Conservation (phyloP, 2,888 invertebrate species). For the Odontomyia ornata region DNA sequence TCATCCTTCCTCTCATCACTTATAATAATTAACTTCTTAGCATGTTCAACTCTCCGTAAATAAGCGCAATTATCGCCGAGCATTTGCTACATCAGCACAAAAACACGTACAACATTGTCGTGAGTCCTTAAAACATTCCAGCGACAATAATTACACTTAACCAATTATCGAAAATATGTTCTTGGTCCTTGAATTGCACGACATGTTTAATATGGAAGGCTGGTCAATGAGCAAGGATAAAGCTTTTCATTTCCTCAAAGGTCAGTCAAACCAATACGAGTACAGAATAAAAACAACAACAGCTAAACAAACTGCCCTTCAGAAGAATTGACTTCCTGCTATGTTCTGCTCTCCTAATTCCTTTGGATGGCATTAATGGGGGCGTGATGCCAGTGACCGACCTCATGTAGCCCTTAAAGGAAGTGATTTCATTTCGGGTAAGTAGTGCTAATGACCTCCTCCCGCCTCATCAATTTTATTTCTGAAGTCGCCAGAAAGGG, state of each 20-base stretch:
- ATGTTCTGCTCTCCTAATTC: conserved; percentile 7
- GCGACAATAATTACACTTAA: conserved; percentile 23
- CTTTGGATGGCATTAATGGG: not conserved
- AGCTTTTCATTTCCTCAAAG: not conserved
- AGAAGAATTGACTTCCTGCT: conserved; percentile 13
- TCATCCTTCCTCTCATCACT: too few species aligned
- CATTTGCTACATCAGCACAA: too few species aligned
- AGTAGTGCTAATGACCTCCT: conserved; percentile 24
- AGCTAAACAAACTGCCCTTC: not conserved
- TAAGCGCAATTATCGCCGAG: too few species aligned
- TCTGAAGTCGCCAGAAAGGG: too few species aligned
- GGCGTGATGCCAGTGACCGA: conserved; percentile 21
- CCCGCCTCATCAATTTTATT: not conserved
- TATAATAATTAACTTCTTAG: too few species aligned
- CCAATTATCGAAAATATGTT: conserved; percentile 40
- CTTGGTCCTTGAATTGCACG: not conserved
- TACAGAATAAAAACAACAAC: not conserved
- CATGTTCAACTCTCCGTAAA: too few species aligned
- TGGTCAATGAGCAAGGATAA: not conserved
- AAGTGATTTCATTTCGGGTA: not conserved
- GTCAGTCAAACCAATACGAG: too few species aligned
- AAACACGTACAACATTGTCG: too few species aligned
- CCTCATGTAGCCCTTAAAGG: not conserved
- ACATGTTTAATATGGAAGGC: too few species aligned
- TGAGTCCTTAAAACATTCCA: too few species aligned